Conservation (phyloP, 2,888 invertebrate genomes). For the Drosophila neonasuta region DNA sequence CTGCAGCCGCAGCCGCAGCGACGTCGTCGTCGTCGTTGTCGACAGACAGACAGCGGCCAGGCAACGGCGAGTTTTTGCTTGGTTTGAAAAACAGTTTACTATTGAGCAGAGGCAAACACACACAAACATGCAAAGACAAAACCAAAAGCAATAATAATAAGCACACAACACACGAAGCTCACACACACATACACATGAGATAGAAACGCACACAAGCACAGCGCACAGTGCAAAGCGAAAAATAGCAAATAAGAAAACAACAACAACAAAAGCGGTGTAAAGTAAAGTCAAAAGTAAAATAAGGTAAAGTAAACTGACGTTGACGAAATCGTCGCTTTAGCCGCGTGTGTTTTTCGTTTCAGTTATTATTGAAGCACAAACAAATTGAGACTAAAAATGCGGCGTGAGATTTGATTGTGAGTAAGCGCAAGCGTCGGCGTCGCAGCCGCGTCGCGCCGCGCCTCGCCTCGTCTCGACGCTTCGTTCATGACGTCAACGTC, state of each 20-base stretch:
- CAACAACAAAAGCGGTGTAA: constrained; percentile 3
- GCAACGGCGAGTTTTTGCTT: constrained; percentile 25
- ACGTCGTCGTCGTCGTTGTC: not conserved
- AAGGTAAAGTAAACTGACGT: constrained; percentile 66
- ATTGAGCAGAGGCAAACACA: constrained; percentile 47
- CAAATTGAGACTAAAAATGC: constrained; percentile 81
- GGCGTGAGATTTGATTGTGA: constrained; percentile 79
- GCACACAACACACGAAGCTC: constrained; percentile 16
- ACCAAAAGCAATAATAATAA: constrained; percentile 16
- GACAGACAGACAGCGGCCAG: constrained; percentile 1
- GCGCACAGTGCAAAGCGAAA: constrained; percentile 12
- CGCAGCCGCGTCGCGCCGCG: constrained; percentile 14
- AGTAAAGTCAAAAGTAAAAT: constrained; percentile 48
- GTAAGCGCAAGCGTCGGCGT: constrained; percentile 73
- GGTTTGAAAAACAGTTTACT: constrained; percentile 49
- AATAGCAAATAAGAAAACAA: constrained; percentile 32
- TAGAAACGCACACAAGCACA: constrained; percentile 1
- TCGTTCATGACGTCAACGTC: constrained; percentile 34
- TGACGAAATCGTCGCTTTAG: constrained; percentile 70
- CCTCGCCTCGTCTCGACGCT: not conserved
- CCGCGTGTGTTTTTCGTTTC: constrained; percentile 75
- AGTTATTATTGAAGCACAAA: constrained; percentile 80
- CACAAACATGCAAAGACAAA: constrained; percentile 47
- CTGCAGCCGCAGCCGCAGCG: constrained; percentile 30
- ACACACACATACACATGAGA: not conserved